Evolutionary conservation across 37 sponge, comb jelly and placozoan genomes (phyloP).

Genomic region (Oscarella lobularis): DNA sequence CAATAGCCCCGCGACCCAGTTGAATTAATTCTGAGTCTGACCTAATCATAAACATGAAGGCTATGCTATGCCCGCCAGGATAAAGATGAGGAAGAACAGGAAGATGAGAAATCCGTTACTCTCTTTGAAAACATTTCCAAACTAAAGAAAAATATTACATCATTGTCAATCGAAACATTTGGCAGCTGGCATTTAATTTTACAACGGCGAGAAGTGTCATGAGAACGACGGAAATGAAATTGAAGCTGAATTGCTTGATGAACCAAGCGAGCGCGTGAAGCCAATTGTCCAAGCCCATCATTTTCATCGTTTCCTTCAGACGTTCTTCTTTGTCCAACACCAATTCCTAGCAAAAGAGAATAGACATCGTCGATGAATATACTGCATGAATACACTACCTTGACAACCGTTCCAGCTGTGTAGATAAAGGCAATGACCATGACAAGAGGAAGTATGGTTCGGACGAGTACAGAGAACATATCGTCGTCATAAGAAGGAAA

Average conservation of each 20-base stretch:
- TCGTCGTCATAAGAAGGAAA: conserved; percentile 53
- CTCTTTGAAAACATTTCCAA: conserved; percentile 4
- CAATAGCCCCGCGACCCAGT: too few species aligned
- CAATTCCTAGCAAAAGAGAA: conserved; percentile 32
- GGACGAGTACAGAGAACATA: conserved; percentile 25
- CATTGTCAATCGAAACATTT: too few species aligned
- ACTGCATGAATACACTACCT: background rate
- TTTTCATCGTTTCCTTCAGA: conserved; percentile 77
- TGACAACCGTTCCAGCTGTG: conserved; percentile 30
- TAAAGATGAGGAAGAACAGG: conserved; percentile 8
- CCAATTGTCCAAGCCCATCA: conserved; percentile 83
- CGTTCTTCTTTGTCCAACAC: background rate
- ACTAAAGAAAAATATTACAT: too few species aligned
- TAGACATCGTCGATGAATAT: background rate
- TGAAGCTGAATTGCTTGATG: conserved; percentile 65
- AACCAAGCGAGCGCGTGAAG: conserved; percentile 75
- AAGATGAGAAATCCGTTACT: background rate
- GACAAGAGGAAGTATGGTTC: conserved; percentile 57
- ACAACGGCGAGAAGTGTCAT: conserved; percentile 20
- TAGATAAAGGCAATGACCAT: conserved; percentile 71
- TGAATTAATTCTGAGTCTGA: too few species aligned
- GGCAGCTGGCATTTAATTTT: too few species aligned
- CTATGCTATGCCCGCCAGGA: conserved; percentile 10
- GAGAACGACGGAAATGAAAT: conserved; percentile 43
- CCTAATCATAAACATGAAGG: conserved; percentile 17